Percentiles rank a stretch among this genome's conserved stretches.
Conservation (phyloP, 1,140 invertebrate genomes). For the Harlomillsia oculata region DNA sequence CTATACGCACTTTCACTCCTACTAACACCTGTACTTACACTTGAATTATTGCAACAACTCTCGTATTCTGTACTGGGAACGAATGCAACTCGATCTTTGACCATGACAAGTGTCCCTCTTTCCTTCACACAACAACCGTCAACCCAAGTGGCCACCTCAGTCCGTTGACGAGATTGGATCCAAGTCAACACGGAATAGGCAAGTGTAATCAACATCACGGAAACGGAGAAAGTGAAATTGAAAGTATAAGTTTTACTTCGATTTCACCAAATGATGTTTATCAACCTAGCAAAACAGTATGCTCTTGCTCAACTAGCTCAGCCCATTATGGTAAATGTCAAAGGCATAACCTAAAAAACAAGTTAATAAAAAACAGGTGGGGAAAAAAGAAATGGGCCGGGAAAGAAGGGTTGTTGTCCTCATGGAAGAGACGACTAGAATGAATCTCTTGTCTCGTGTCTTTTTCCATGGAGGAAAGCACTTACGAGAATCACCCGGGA, state of each 20-base stretch:
- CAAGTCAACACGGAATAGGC: conserved; percentile 31
- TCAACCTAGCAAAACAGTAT: no score
- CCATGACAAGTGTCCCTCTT: conserved; percentile 14
- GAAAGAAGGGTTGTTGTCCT: no score
- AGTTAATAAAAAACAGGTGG: no score
- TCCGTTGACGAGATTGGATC: conserved; percentile 26
- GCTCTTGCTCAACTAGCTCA: no score
- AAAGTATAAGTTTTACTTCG: background rate
- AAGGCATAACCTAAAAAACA: no score
- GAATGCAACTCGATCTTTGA: conserved; percentile 7
- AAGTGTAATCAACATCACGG: conserved; percentile 28
- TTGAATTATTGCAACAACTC: background rate
- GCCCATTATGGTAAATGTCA: no score
- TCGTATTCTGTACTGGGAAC: background rate
- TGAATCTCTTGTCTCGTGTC: no score
- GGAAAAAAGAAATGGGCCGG: no score
- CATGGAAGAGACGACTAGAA: no score
- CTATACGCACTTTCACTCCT: conserved; percentile 15
- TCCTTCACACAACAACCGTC: conserved; percentile 23
- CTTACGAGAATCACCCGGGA: no score
- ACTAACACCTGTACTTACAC: conserved; percentile 4
- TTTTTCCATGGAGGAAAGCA: no score
- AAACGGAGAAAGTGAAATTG: background rate
- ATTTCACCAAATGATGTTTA: no score
- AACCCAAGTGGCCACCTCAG: conserved; percentile 21